phyloP scores from a whole-genome alignment of 2,888 invertebrate species.

The Aromia moschata region DNA sequence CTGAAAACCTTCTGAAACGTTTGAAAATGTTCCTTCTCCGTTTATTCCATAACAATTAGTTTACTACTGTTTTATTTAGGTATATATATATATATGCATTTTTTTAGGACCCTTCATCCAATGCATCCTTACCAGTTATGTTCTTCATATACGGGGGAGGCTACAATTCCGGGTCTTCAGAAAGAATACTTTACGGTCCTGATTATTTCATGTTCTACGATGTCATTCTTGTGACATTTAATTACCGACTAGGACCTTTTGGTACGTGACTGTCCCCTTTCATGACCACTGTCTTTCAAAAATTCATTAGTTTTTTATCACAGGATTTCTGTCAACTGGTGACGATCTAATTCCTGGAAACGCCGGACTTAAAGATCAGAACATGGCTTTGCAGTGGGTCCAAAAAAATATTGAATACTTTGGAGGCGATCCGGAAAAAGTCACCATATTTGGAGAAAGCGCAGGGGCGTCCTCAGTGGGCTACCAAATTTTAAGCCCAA shows the following conservation, averaged over 20 bases:
- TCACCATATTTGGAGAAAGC: constrained; percentile 55
- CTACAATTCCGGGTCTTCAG: constrained; percentile 55
- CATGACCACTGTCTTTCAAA: no score
- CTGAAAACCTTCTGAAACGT: no score
- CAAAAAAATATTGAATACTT: constrained; percentile 50
- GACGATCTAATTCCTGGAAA: constrained; percentile 53
- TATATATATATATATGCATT: no score
- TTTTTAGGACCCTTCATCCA: constrained; percentile 37
- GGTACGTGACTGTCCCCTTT: constrained; percentile 56
- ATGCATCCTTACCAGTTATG: constrained; percentile 57
- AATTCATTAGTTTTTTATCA: no score
- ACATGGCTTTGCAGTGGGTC: constrained; percentile 51
- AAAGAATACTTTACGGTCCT: constrained; percentile 48
- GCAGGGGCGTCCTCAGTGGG: constrained; percentile 54
- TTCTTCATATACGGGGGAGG: constrained; percentile 61
- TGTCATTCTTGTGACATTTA: constrained; percentile 73
- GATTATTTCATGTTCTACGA: constrained; percentile 68
- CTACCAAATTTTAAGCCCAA: constrained; percentile 44
- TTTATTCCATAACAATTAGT: no score
- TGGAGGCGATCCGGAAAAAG: constrained; percentile 52
- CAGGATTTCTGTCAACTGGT: constrained; percentile 53
- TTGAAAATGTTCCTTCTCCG: no score
- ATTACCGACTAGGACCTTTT: constrained; percentile 75
- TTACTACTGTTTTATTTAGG: no score
- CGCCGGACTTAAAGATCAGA: constrained; percentile 54